A percentile compares a stretch with the other conserved stretches of the same genome.
Evolutionary conservation across 53 echinoderm and acorn worm species (phyloP).

Genomic region (Luidia sarsii): DNA sequence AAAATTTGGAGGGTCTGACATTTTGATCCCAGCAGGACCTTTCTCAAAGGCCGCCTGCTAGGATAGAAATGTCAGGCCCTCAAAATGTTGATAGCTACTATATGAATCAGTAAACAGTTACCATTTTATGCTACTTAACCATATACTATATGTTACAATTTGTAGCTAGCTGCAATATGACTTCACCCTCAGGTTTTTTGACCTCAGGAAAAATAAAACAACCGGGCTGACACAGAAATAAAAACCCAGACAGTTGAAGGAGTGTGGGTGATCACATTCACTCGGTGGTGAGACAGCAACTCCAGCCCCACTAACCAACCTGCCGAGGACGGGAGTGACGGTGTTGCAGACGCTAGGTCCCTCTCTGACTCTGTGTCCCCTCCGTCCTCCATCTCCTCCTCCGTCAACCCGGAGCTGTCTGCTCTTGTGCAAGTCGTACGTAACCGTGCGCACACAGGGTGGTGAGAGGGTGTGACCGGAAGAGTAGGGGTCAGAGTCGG

Average conservation of each 20-base stretch:
- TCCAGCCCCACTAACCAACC: conserved; percentile 13
- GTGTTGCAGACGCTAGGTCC: conserved; percentile 59
- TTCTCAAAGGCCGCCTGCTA: no score
- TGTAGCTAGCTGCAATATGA: no score
- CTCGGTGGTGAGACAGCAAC: conserved; percentile 9
- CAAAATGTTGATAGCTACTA: no score
- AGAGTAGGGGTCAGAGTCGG: conserved; percentile 3
- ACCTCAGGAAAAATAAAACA: background rate
- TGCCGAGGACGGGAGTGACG: conserved; percentile 33
- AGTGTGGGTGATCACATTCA: background rate
- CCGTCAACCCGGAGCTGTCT: conserved; percentile 15
- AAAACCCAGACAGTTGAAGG: background rate
- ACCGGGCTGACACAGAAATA: background rate
- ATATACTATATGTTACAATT: no score
- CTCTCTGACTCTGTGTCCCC: conserved; percentile 65
- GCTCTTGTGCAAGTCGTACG: background rate
- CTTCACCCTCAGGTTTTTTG: background rate
- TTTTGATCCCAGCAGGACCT: no score
- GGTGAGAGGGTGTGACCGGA: background rate
- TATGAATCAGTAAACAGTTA: no score
- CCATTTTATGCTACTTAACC: no score
- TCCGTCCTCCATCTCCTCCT: conserved; percentile 15
- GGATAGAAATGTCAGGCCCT: no score
- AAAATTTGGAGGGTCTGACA: no score
- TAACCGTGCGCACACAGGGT: no score